Base-by-base conservation (phyloP, 2,888 invertebrate species). In the Meloe dianella region DNA sequence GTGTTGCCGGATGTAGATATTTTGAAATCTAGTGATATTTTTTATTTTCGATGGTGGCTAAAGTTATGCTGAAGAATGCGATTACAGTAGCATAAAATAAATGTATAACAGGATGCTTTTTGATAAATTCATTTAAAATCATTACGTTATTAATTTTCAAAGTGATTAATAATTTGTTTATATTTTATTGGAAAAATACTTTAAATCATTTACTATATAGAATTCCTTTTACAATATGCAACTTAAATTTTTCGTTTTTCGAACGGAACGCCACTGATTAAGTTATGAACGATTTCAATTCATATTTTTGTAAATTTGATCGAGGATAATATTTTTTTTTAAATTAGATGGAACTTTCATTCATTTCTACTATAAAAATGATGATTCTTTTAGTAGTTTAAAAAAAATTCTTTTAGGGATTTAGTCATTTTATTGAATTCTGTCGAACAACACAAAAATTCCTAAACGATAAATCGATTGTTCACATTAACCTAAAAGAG, bases 401-500 rank as follows among this genome's bases (percentile, higher is more conserved):
- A 24, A 51, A 24, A 20, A 29, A 62, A 62, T 54, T 9, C 29
- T 41, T 54, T n/a, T 20, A n/a, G 24, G 17, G 35, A 17, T 41
- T 35, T 22, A 12, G n/a, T 29, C 1, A 5, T n/a, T n/a, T n/a
- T n/a, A n/a, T n/a, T n/a, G n/a, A n/a, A n/a, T n/a, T n/a, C n/a
- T n/a, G n/a, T n/a, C n/a, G n/a, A n/a, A 38, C 14, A 63, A 58
- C 30, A 7, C 8, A 64, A 74, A 74, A 67, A 27, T 67, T 71
- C 74, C 73, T 67, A 73, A 57, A 66, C 58, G 64, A 47, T 60
- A 69, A 63, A 75, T 75, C 75, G 76, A 77, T 78, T 77, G 71
- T 73, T 70, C 74, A 76, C 73, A 71, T 71, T 78, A 78, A 78
- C 78, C 78, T 78, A 75, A 76, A 78, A 77, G 71, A 70, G 73